A percentile compares a stretch with the other conserved stretches of the same genome.
These are phyloP conservation scores for Campoletis raptor DNA, from an alignment of 2,888 invertebrate genomes.

Conservation along the genomic window DNA sequence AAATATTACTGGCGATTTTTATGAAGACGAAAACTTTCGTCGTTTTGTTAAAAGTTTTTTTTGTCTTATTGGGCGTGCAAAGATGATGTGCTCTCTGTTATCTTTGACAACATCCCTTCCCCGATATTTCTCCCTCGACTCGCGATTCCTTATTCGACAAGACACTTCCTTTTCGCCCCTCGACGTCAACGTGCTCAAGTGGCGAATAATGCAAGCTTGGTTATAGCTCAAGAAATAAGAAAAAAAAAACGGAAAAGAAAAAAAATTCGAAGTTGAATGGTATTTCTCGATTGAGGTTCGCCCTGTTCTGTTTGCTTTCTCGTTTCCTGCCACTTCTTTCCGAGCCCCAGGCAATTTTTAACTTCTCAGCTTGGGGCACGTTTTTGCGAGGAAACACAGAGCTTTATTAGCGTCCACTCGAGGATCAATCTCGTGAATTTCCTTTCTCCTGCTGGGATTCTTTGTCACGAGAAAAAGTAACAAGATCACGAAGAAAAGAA, in stretches of 20 bases:
- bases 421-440: slow-evolving; percentile 59
- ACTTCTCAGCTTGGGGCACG: slow-evolving; percentile 47
- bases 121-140: slow-evolving; percentile 39
- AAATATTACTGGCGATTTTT: background rate
- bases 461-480: slow-evolving; percentile 25
- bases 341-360: slow-evolving; percentile 31
- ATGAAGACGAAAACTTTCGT: background rate
- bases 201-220: slow-evolving; percentile 51
- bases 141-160: slow-evolving; percentile 49
- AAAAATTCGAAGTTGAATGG: slow-evolving; percentile 57
- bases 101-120: slow-evolving; percentile 16
- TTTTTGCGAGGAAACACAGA: slow-evolving; percentile 43
- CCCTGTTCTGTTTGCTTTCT: slow-evolving; percentile 31
- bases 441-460: slow-evolving; percentile 30
- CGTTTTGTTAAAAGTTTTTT: background rate
- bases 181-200: slow-evolving; percentile 68
- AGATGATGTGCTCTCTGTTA: slow-evolving; percentile 25
- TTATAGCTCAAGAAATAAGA: slow-evolving; percentile 42
- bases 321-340: slow-evolving; percentile 24
- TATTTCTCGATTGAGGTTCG: slow-evolving; percentile 60
- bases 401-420: slow-evolving; percentile 56
- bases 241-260: slow-evolving; percentile 12
- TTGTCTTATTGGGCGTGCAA: background rate
- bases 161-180: slow-evolving; percentile 45
- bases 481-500: slow-evolving; percentile 36